A percentile compares a stretch with the other conserved stretches of the same genome.
These are phyloP conservation scores for Neotoma lepida DNA, from an alignment of 2,113 vertebrate genomes.

Conservation along the genomic window DNA sequence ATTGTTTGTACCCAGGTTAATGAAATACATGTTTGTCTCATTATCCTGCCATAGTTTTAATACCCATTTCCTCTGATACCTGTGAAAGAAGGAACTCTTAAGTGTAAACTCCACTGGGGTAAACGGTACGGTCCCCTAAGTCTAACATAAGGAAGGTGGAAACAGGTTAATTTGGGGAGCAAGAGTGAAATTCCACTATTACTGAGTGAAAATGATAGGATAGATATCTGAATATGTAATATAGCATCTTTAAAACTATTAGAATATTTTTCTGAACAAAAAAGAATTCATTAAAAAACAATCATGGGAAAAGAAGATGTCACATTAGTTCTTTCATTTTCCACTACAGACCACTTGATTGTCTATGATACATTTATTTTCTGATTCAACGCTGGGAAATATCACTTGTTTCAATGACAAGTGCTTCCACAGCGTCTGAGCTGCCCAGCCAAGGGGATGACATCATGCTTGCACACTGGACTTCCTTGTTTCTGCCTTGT, in stretches of 20 bases:
- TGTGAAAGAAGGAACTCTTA: neutral
- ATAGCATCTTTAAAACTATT: neutral
- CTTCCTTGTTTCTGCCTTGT: neutral
- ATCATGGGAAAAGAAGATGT: accelerated
- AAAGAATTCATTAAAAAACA: neutral
- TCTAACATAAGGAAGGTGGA: neutral
- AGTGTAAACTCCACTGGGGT: neutral
- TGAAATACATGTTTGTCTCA: conserved; percentile 16
- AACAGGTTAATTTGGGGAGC: neutral
- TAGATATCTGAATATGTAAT: neutral
- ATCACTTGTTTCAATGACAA: conserved; percentile 43
- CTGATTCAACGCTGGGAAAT: conserved; percentile 35
- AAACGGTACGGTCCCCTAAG: neutral
- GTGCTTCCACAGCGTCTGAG: conserved; percentile 28
- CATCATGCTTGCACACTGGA: conserved; percentile 22
- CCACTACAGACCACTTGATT: neutral
- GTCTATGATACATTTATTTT: conserved; percentile 40
- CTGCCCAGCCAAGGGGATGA: neutral
- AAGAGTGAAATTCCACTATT: neutral
- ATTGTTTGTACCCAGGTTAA: neutral
- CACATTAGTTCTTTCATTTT: neutral
- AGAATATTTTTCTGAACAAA: neutral
- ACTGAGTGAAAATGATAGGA: neutral
- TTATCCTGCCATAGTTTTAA: neutral
- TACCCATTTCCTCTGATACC: conserved; percentile 23